Conservation (phyloP, 64 coral and sea anemone species). For the Dendronephthya gigantea region DNA sequence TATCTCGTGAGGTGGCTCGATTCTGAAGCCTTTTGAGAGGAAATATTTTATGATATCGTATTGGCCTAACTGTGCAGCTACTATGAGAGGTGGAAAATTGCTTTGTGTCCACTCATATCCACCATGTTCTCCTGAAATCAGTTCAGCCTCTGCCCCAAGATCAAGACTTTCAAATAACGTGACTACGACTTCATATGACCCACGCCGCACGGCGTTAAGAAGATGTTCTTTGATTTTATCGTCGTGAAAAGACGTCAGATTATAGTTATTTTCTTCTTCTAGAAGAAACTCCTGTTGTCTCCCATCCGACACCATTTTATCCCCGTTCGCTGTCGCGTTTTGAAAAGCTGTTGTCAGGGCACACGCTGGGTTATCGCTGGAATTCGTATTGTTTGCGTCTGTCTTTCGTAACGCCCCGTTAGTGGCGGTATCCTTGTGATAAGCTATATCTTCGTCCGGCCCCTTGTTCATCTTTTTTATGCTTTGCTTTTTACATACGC, state of each 20-base stretch:
- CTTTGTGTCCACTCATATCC: background rate
- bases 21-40: slow-evolving; percentile 61
- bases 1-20: slow-evolving; percentile 64
- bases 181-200: background rate
- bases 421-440: background rate
- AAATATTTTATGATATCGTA: slow-evolving; percentile 73
- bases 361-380: background rate
- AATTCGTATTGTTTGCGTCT: background rate
- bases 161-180: background rate
- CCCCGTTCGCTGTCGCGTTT: background rate
- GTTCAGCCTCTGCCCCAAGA: background rate
- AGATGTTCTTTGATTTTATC: background rate
- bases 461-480: background rate
- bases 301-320: background rate
- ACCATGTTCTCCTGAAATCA: background rate
- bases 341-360: background rate
- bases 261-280: background rate
- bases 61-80: slow-evolving; percentile 76
- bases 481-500: background rate
- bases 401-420: background rate
- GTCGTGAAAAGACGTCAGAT: background rate
- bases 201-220: background rate
- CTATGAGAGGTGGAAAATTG: slow-evolving; percentile 75
- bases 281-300: background rate
- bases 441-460: background rate